These are phyloP conservation scores for Lophochroa leadbeateri DNA, from an alignment of 2,113 vertebrate species.

Conservation along the genomic window DNA sequence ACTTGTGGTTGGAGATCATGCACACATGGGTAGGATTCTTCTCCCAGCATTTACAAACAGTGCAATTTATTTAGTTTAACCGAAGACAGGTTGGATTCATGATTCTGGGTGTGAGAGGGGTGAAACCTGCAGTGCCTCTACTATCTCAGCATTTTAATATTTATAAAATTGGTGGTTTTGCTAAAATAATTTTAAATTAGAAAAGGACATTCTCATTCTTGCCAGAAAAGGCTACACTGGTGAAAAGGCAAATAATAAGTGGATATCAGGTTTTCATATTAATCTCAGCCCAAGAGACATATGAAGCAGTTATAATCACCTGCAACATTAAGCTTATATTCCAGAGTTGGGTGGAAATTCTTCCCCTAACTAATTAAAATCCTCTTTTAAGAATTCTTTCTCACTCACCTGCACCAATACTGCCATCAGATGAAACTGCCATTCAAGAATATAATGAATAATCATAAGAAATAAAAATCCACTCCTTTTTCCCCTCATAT, in stretches of 20 bases:
- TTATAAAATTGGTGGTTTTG: not conserved
- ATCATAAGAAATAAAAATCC: not conserved
- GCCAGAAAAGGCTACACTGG: not conserved
- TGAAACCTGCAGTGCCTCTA: not conserved
- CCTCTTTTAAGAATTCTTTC: not conserved
- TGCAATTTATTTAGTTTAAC: not conserved
- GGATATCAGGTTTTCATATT: not conserved
- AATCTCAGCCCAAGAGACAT: not conserved
- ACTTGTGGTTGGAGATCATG: not conserved
- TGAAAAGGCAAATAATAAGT: not conserved
- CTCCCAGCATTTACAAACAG: not conserved
- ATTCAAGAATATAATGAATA: not conserved
- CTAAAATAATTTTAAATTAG: not conserved
- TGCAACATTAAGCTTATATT: not conserved
- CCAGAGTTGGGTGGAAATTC: not conserved
- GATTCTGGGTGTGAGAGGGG: not conserved
- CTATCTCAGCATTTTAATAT: not conserved
- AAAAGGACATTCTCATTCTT: not conserved
- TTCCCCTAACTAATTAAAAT: not conserved
- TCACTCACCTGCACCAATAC: not conserved
- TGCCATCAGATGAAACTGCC: not conserved
- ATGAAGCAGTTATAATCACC: not conserved
- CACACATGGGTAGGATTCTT: not conserved
- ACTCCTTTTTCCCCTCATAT: rapidly evolving
- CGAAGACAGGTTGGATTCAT: not conserved